A percentile compares a stretch with the other conserved stretches of the same genome.
phyloP scores from a whole-genome alignment of 1,140 invertebrate genomes.

The Philopotamus ludificatus region DNA sequence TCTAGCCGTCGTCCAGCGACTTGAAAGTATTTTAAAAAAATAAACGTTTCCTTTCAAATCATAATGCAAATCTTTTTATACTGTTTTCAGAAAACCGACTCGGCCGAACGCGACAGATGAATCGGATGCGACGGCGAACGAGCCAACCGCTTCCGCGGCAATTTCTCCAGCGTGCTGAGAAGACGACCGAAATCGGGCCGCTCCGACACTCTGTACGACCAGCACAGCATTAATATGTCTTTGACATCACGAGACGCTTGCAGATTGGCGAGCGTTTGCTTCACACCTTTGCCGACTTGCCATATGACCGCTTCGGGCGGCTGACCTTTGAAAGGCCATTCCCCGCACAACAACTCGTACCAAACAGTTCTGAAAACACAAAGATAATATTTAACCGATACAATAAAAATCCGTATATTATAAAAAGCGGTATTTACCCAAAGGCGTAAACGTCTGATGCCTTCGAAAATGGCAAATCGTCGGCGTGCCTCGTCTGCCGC shows the following conservation, averaged over 20 bases:
- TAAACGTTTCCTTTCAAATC: no score
- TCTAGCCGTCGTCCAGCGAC: no score
- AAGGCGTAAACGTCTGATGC: conserved; percentile 96
- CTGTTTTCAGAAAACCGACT: conserved; percentile 78
- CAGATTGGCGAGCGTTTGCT: conserved; percentile 91
- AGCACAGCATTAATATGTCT: conserved; percentile 97
- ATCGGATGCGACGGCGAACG: conserved; percentile 97
- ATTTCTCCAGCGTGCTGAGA: conserved; percentile 80
- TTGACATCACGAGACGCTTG: conserved; percentile 95
- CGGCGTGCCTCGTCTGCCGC: conserved; percentile 68
- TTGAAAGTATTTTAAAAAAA: no score
- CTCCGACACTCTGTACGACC: conserved; percentile 81
- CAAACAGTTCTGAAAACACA: conserved; percentile 81
- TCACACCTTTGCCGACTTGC: conserved; percentile 96
- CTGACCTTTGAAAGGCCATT: conserved; percentile 93
- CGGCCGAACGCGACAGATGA: conserved; percentile 87
- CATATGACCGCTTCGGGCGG: conserved; percentile 95
- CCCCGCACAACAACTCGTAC: conserved; percentile 96
- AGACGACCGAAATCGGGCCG: conserved; percentile 88
- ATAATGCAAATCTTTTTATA: no score
- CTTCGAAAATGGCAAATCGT: conserved; percentile 88
- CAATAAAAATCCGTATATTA: conserved; percentile 1
- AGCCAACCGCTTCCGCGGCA: conserved; percentile 91
- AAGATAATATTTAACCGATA: conserved; percentile 33
- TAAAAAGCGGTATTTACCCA: conserved; percentile 79